Evolutionary conservation across 2,113 vertebrate genomes (phyloP).

Genomic region (Trochalopteron elliotii): DNA sequence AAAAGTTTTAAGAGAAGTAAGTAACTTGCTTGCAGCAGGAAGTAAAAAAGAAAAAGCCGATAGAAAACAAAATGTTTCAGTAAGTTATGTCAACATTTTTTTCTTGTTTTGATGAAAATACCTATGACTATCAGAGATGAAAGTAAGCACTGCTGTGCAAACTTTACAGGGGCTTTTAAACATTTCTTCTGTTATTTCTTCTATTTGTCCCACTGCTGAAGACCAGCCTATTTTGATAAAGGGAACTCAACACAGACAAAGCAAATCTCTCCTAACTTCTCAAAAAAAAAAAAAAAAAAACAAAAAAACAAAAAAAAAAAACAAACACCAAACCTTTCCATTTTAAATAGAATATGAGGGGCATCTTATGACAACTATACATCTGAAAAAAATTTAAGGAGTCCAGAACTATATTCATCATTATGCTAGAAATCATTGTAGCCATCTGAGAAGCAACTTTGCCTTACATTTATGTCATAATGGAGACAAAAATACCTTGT

Average conservation of each 20-base stretch:
- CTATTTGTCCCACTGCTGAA: neutral
- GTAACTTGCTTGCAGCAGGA: neutral
- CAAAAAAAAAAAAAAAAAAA: neutral
- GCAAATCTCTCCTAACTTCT: conserved; percentile 5
- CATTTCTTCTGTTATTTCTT: neutral
- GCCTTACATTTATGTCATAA: conserved; percentile 8
- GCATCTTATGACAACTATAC: conserved; percentile 43
- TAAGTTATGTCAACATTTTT: neutral
- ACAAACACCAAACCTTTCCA: neutral
- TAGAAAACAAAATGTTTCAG: neutral
- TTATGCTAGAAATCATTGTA: conserved; percentile 42
- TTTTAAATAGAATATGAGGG: conserved; percentile 37
- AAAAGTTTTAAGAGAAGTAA: neutral
- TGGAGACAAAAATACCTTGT: conserved; percentile 49
- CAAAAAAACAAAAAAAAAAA: neutral
- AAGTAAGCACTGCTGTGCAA: neutral
- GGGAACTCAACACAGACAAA: neutral
- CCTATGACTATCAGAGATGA: neutral
- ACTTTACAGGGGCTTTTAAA: neutral
- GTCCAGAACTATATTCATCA: conserved; percentile 28
- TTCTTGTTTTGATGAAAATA: neutral
- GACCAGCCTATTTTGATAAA: neutral
- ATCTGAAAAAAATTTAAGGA: conserved; percentile 28
- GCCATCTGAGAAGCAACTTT: conserved; percentile 45
- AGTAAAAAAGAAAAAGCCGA: neutral